Percentiles rank a stretch among this genome's conserved stretches.
Evolutionary conservation across 1,140 invertebrate genomes (phyloP).

Genomic region (Heliconius nattereri): DNA sequence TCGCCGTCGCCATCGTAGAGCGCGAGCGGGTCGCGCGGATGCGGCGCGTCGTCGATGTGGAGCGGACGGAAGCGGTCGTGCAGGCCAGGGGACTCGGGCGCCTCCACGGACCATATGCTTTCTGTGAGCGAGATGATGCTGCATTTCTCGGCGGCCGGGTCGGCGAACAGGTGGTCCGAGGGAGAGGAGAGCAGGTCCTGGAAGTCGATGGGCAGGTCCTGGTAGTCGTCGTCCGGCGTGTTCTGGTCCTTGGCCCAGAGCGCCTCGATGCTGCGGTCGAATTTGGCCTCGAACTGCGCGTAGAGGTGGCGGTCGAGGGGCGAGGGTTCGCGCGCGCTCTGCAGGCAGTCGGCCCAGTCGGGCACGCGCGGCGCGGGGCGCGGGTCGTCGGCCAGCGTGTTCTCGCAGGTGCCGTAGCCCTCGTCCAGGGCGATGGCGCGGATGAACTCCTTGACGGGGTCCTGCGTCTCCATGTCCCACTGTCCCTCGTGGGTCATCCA

Average conservation of each 20-base stretch:
- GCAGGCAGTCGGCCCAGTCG: conserved; percentile 70
- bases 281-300: conserved; percentile 85
- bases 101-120: conserved; percentile 71
- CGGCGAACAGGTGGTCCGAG: conserved; percentile 72
- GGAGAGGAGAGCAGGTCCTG: conserved; percentile 82
- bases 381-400: conserved; percentile 62
- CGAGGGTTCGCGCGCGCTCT: conserved; percentile 66
- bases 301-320: conserved; percentile 81
- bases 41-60: conserved; percentile 58
- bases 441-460: conserved; percentile 78
- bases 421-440: conserved; percentile 75
- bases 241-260: conserved; percentile 81
- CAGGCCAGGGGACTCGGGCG: conserved; percentile 56
- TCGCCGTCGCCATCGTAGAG: conserved; percentile 64
- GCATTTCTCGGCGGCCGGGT: conserved; percentile 68
- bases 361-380: conserved; percentile 60
- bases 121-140: conserved; percentile 65
- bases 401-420: conserved; percentile 79
- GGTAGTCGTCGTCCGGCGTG: conserved; percentile 79
- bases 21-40: conserved; percentile 54
- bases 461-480: conserved; percentile 79
- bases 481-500: conserved; percentile 78
- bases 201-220: conserved; percentile 83
- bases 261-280: conserved; percentile 84
- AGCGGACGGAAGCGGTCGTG: conserved; percentile 71